A percentile compares a stretch with the other conserved stretches of the same genome.
Evolutionary conservation across 2,113 vertebrate species (phyloP).

Genomic region (Macrotus californicus): DNA sequence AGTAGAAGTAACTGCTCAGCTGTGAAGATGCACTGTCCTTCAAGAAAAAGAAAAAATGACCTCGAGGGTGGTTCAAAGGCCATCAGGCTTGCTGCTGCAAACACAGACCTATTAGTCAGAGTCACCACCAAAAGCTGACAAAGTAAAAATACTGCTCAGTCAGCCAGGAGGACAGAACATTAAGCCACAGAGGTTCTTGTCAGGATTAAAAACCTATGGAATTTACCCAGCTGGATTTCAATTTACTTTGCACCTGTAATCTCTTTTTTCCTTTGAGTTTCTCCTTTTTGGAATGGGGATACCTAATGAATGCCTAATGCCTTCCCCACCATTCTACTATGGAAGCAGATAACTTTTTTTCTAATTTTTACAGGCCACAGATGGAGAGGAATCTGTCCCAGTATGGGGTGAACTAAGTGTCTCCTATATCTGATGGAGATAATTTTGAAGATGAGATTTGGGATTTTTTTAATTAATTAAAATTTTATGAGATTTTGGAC

Average conservation of each 20-base stretch:
- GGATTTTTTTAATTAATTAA: background rate
- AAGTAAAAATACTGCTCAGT: background rate
- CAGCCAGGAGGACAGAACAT: background rate
- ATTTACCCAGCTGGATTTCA: background rate
- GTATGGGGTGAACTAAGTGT: background rate
- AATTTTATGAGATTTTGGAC: background rate
- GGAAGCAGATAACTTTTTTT: background rate
- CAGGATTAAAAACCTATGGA: background rate
- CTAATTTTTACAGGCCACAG: background rate
- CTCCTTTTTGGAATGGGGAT: background rate
- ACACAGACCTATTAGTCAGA: background rate
- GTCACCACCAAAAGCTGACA: accelerated
- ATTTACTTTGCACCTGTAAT: background rate
- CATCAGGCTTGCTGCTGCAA: background rate
- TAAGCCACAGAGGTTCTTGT: background rate
- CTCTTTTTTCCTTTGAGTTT: background rate
- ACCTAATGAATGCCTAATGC: background rate
- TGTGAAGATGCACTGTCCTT: background rate
- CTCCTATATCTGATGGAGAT: background rate
- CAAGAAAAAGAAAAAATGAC: background rate
- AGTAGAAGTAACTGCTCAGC: background rate
- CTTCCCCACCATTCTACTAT: background rate
- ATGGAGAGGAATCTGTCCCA: background rate
- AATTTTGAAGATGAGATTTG: background rate
- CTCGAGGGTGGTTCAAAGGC: background rate